phyloP scores from a whole-genome alignment of 2,797 vertebrate species.

The Xiphophorus birchmanni region DNA sequence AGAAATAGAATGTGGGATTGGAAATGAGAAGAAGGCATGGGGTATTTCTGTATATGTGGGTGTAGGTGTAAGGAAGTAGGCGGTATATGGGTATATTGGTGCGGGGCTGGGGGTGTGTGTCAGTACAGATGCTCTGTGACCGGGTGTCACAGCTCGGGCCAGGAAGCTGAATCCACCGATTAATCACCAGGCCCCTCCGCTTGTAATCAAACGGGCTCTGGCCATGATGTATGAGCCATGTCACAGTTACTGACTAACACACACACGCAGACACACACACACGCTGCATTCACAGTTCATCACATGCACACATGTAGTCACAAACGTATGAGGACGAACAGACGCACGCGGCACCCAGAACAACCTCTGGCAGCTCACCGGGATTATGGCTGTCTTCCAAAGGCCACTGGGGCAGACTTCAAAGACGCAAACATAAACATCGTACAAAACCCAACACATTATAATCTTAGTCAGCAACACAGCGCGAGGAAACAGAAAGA shows the following conservation, averaged over 20 bases:
- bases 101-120: slow-evolving; percentile 79
- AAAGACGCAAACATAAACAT: slow-evolving; percentile 77
- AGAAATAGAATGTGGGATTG: slow-evolving; percentile 40
- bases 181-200: slow-evolving; percentile 98
- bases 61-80: slow-evolving; percentile 46
- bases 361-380: slow-evolving; percentile 51
- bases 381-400: slow-evolving; percentile 73
- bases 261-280: slow-evolving; percentile 42
- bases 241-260: slow-evolving; percentile 87
- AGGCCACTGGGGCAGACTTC: slow-evolving; percentile 70
- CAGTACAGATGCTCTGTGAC: slow-evolving; percentile 99
- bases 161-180: slow-evolving; percentile 97
- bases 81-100: slow-evolving; percentile 51
- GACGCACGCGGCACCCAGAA: slow-evolving; percentile 36
- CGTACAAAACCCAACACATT: slow-evolving; percentile 66
- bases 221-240: slow-evolving; percentile 98
- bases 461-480: slow-evolving; percentile 74
- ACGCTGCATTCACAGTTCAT: slow-evolving; percentile 49
- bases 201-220: slow-evolving; percentile 98
- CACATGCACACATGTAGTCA: slow-evolving; percentile 59
- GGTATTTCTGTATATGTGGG: slow-evolving; percentile 37
- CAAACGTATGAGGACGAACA: slow-evolving; percentile 61
- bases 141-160: slow-evolving; percentile 97
- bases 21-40: slow-evolving; percentile 42
- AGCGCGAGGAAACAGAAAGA: slow-evolving; percentile 35